phyloP scores from a whole-genome alignment of 2,888 invertebrate genomes.

The Oxyteleia sp. region DNA sequence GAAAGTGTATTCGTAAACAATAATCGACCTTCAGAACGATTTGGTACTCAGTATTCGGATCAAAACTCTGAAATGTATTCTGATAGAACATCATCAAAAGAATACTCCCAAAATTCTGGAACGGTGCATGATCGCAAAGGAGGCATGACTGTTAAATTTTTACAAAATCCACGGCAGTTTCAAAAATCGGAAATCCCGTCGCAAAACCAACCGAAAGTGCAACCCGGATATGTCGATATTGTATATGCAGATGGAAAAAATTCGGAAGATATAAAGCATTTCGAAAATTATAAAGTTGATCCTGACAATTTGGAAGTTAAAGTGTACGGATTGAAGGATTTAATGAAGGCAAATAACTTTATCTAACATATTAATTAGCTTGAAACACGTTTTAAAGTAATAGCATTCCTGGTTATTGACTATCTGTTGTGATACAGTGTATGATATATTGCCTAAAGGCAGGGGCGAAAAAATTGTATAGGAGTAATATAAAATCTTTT shows the following conservation, averaged over 20 bases:
- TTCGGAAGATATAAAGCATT: slow-evolving; percentile 77
- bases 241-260: slow-evolving; percentile 81
- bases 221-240: slow-evolving; percentile 84
- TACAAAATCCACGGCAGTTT: slow-evolving; percentile 31
- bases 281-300: slow-evolving; percentile 80
- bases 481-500: no score
- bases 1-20: slow-evolving; percentile 29
- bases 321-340: slow-evolving; percentile 80
- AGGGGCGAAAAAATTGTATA: no score
- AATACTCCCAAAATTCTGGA: slow-evolving; percentile 33
- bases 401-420: no score
- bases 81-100: slow-evolving; percentile 37
- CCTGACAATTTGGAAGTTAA: slow-evolving; percentile 72
- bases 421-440: no score
- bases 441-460: no score
- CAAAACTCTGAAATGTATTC: slow-evolving; percentile 46
- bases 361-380: no score
- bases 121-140: slow-evolving; percentile 53
- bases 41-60: slow-evolving; percentile 48
- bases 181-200: slow-evolving; percentile 41
- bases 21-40: slow-evolving; percentile 46
- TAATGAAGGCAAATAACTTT: slow-evolving; percentile 77
- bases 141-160: slow-evolving; percentile 61
- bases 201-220: slow-evolving; percentile 70
- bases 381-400: no score